These are phyloP conservation scores for Ispidina lecontei DNA, from an alignment of 2,797 vertebrate species.

Conservation along the genomic window DNA sequence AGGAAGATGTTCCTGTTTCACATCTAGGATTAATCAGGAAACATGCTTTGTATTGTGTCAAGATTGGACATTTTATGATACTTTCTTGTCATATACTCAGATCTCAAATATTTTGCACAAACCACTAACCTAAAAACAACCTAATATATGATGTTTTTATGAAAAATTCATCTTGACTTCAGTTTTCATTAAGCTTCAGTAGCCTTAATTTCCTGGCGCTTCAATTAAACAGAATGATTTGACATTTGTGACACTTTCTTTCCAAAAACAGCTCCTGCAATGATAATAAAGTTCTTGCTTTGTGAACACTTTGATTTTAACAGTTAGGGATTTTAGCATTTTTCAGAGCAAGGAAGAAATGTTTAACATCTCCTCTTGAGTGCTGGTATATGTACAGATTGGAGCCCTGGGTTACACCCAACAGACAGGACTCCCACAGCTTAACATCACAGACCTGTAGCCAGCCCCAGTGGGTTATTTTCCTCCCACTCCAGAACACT, in stretches of 20 bases:
- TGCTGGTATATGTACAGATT: fast-evolving
- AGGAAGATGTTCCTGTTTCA: background rate
- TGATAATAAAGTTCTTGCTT: background rate
- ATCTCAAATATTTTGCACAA: background rate
- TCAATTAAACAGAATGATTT: background rate
- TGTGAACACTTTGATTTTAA: background rate
- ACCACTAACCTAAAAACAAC: background rate
- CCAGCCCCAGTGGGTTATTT: background rate
- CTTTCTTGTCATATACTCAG: background rate
- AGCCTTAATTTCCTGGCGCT: background rate
- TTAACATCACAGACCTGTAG: fast-evolving
- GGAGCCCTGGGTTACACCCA: background rate
- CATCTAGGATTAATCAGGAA: background rate
- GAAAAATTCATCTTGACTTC: background rate
- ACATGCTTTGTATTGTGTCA: background rate
- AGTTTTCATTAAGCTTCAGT: background rate
- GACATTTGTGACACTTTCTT: background rate
- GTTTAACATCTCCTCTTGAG: background rate
- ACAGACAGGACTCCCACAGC: background rate
- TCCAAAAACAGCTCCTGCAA: background rate
- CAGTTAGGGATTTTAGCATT: background rate
- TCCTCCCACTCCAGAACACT: background rate
- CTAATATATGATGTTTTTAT: background rate
- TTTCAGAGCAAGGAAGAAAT: background rate
- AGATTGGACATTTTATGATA: background rate